A percentile compares a stretch with the other conserved stretches of the same genome.
Evolutionary conservation across 2,113 vertebrate species (phyloP).

Genomic region (Lepisosteus osseus): DNA sequence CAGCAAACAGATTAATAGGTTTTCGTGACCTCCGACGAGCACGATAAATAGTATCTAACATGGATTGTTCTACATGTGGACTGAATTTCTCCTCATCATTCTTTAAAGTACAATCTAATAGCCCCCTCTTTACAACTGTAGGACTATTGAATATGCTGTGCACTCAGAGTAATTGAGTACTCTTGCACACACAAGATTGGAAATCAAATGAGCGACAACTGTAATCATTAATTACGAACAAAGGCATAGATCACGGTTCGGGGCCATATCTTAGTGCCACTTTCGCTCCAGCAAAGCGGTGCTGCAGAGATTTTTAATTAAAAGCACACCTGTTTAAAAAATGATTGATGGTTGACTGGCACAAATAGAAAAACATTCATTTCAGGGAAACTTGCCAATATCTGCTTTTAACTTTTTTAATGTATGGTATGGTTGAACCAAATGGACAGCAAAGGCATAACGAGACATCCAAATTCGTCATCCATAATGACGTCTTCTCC

Average conservation of each 20-base stretch:
- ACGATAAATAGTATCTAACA: constrained; percentile 13
- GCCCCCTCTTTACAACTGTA: constrained; percentile 12
- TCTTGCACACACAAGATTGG: constrained; percentile 14
- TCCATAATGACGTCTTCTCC: no score
- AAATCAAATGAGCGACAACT: constrained; percentile 13
- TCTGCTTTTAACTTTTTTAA: constrained; percentile 3
- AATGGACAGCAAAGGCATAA: neutral
- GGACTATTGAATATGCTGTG: constrained; percentile 6
- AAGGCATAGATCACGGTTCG: constrained; percentile 15
- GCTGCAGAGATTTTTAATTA: constrained; percentile 13
- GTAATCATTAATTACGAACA: constrained; percentile 23
- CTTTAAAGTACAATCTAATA: constrained; percentile 11
- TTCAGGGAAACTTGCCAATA: neutral
- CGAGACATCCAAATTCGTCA: neutral
- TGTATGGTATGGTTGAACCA: no score
- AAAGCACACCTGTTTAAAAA: constrained; percentile 7
- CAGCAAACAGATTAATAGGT: neutral
- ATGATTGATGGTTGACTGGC: constrained; percentile 13
- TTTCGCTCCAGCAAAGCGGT: constrained; percentile 1
- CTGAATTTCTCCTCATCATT: neutral
- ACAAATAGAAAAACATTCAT: constrained; percentile 16
- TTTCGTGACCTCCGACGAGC: constrained; percentile 7
- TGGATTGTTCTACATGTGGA: constrained; percentile 1
- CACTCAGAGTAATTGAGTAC: neutral
- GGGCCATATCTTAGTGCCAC: constrained; percentile 1